phyloP scores from a whole-genome alignment of 2,113 vertebrate genomes.

The Syngnathus typhle region DNA sequence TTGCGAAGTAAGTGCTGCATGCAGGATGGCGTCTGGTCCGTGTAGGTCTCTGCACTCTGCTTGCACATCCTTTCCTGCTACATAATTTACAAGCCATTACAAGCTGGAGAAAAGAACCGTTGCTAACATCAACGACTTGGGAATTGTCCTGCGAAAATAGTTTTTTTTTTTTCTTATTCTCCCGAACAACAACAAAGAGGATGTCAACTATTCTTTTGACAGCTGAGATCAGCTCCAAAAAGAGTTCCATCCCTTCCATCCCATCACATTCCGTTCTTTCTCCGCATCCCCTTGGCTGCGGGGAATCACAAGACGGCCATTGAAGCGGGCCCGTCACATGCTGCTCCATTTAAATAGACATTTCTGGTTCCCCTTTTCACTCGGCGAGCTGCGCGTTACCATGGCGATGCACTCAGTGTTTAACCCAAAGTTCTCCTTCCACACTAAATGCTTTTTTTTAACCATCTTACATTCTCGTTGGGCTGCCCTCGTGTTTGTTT shows the following conservation, averaged over 20 bases:
- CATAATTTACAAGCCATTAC: slow-evolving; percentile 58
- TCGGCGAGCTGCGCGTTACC: slow-evolving; percentile 44
- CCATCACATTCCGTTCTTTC: slow-evolving; percentile 27
- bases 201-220: neutral
- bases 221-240: neutral
- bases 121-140: slow-evolving; percentile 5
- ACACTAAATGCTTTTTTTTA: neutral
- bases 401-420: slow-evolving; percentile 29
- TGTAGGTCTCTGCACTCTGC: slow-evolving; percentile 14
- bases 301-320: slow-evolving; percentile 47
- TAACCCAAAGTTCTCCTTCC: neutral
- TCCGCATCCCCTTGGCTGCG: slow-evolving; percentile 18
- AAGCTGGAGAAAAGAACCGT: neutral
- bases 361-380: slow-evolving; percentile 47
- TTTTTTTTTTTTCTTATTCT: neutral
- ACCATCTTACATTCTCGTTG: neutral
- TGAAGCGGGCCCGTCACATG: slow-evolving; percentile 56
- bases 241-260: neutral
- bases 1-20: slow-evolving; percentile 19
- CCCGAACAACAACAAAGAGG: neutral
- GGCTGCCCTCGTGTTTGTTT: neutral
- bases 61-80: slow-evolving; percentile 22
- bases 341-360: slow-evolving; percentile 50
- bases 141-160: neutral
- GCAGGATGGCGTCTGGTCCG: slow-evolving; percentile 8